Base-by-base conservation (phyloP, 2,797 vertebrate species). In the Bucorvus abyssinicus region DNA sequence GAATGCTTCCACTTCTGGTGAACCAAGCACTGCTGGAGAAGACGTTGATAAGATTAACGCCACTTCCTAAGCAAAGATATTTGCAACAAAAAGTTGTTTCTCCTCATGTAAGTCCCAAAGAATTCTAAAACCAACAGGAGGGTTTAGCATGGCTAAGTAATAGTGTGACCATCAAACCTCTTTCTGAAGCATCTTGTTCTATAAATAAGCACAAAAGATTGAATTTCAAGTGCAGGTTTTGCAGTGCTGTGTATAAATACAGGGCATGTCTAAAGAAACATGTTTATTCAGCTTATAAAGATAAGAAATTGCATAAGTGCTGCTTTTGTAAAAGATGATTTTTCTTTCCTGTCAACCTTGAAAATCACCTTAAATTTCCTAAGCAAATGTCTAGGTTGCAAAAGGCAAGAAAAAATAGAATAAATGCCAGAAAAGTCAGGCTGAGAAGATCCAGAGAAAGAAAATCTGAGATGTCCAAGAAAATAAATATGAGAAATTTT, bases 221-320 rank as follows among this genome's bases (percentile, higher is more conserved):
- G 6, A 50, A n/a, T 82, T 84, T 89, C 14, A 96, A 96, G 53
- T 97, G 97, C 83, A 95, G 61, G 19, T 95, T 96, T 91, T 97
- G 97, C 88, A 44, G 55, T 68, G 92, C 74, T 76, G 55, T 42
- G 1, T 94, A 76, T 65, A 93, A 89, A 44, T 65, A 20, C 71
- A 90, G 17, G 5, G 50, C 32, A 0, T 70, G 30, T 7, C 60
- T 97, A 42, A 96, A 90, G 71, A 97, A 82, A 36, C 97, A 97
- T 10, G 4, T 95, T 79, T 80, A 82, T 71, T 89, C 82, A 42
- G 85, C 59, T 63, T 96, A 97, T 86, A 95, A 95, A 68, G 77
- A 92, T 84, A 96, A 95, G 82, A 96, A 88, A 71, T 87, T 17
- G 14, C 52, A 95, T 76, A 97, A 96, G 44, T 95, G 94, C 83